Evolutionary conservation across 2,797 vertebrate species (phyloP).

Genomic region (Urosaurus nigricauda): DNA sequence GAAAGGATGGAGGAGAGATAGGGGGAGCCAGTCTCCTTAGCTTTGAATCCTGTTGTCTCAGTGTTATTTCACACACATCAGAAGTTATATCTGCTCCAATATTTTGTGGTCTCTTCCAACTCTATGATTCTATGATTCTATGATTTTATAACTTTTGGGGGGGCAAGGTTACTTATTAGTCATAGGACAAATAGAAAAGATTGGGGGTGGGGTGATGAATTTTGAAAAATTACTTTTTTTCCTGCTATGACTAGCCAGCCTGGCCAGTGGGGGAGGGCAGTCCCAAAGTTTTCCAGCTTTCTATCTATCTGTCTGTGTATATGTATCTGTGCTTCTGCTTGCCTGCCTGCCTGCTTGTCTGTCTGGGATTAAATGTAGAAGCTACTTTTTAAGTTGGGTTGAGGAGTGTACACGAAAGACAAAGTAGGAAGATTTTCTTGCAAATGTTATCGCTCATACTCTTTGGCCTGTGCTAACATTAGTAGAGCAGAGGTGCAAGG

Average conservation of each 20-base stretch:
- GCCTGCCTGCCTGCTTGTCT: no score
- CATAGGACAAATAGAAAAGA: not conserved
- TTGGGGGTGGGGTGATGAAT: no score
- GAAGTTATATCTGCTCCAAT: conserved; percentile 40
- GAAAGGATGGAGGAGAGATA: not conserved
- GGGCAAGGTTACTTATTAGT: conserved; percentile 54
- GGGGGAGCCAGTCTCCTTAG: not conserved
- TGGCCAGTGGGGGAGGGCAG: no score
- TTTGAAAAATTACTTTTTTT: not conserved
- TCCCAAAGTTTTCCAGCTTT: no score
- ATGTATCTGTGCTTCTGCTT: no score
- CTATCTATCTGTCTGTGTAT: no score
- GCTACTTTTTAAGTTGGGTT: not conserved
- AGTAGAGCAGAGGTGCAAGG: not conserved
- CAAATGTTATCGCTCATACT: not conserved
- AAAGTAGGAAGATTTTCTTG: not conserved
- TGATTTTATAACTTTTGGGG: not conserved
- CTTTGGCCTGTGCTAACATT: not conserved
- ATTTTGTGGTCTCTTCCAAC: no score
- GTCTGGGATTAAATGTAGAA: not conserved
- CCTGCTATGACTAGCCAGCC: no score
- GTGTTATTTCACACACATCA: not conserved
- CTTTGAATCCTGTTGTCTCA: no score
- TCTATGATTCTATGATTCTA: no score
- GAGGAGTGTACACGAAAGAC: not conserved